Evolutionary conservation across 2,888 invertebrate genomes (phyloP), one percentile per base, ranked within the genome.

Genomic region (Alloplasta piceator): DNA sequence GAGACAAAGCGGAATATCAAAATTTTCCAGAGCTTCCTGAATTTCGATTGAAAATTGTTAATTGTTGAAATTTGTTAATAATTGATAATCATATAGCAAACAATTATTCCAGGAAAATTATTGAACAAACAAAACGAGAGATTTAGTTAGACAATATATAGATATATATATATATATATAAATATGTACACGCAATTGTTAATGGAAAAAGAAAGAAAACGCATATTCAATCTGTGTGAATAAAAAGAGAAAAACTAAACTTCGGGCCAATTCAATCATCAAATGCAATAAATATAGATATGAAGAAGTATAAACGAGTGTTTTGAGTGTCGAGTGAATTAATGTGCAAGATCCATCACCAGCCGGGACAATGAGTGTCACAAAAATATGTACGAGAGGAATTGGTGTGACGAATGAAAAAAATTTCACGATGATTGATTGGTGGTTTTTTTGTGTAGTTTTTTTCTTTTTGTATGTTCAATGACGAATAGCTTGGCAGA

Each of bases 321-420:
- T 26, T 26, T 26, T 43, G 63, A 48, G 66, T 76, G 67, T 66
- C 68, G 64, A 70, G 60, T 64, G 60, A 84, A 77, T 78, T 84
- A 83, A 84, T 83, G 88, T 87, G 88, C 88, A 90, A 87, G 87
- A 87, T 87, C 82, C 86, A 88, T 78, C 86, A 89, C 83, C 84
- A 84, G 84, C 77, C 77, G 78, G 78, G 83, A 87, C 83, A 87
- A 84, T 85, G 84, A 85, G 70, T 81, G 72, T 84, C 83, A 80
- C 9, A 72, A 78, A 26, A 26, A 26, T 26, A 78, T 82, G 85
- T 83, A 85, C 77, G 80, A 80, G 85, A 86, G 84, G 82, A 84
- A 83, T 85, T 79, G 78, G 85, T 73, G 80, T 26, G 26, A 26
- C 26, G 26, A 26, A 84, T 82, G 64, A 82, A 83, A 85, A 81